These are phyloP conservation scores for Pherbina coryleti DNA, from an alignment of 2,888 invertebrate species.

Conservation along the genomic window DNA sequence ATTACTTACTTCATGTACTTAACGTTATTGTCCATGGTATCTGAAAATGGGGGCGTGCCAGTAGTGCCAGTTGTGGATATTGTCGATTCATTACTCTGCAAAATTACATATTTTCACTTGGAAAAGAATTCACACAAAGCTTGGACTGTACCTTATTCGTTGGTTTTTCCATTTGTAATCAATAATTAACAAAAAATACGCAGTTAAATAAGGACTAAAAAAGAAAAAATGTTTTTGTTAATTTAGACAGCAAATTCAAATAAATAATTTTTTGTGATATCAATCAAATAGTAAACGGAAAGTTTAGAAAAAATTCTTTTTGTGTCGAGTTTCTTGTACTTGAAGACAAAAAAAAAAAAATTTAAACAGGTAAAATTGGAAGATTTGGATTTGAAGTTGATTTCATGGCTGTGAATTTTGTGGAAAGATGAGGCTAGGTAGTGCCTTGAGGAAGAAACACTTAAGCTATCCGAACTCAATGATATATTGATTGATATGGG, in stretches of 20 bases:
- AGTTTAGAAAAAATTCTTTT: slow-evolving; percentile 30
- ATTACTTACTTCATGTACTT: slow-evolving; percentile 51
- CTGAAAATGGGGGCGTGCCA: slow-evolving; percentile 42
- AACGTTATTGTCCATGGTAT: slow-evolving; percentile 45
- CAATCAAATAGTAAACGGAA: slow-evolving; percentile 9
- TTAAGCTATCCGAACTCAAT: too few relatives aligned
- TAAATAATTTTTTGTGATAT: slow-evolving; percentile 35
- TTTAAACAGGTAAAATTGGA: too few relatives aligned
- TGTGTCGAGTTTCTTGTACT: too few relatives aligned
- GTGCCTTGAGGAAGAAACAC: too few relatives aligned
- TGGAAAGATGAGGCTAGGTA: too few relatives aligned
- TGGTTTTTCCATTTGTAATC: slow-evolving; percentile 42
- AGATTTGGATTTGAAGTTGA: too few relatives aligned
- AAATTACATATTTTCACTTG: slow-evolving; percentile 5
- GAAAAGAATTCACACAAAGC: slow-evolving; percentile 23
- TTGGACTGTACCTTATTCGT: slow-evolving; percentile 36
- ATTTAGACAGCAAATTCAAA: slow-evolving; percentile 44
- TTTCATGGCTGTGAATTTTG: too few relatives aligned
- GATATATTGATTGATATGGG: too few relatives aligned
- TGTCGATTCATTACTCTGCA: slow-evolving; percentile 47
- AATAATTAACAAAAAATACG: slow-evolving; percentile 31
- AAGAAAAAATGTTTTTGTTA: slow-evolving; percentile 39
- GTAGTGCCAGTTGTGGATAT: slow-evolving; percentile 49
- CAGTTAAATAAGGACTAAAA: slow-evolving; percentile 29
- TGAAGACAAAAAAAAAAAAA: too few relatives aligned